A percentile compares a stretch with the other conserved stretches of the same genome.
Evolutionary conservation across 2,797 vertebrate species (phyloP).

Genomic region (Myoxocephalus aenaeus): DNA sequence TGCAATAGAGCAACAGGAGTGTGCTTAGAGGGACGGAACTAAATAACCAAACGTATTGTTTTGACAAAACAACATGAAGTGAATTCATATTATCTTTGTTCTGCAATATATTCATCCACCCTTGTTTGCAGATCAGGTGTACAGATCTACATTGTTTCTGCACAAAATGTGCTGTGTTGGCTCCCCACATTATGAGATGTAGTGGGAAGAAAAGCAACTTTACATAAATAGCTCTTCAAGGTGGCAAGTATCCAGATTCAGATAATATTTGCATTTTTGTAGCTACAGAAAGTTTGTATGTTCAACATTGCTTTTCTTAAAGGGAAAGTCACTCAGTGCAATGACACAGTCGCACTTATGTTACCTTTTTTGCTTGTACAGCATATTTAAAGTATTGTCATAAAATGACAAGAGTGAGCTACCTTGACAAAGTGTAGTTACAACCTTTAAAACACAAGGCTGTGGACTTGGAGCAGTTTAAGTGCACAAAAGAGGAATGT

Average conservation of each 20-base stretch:
- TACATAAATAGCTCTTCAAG: constrained; percentile 21
- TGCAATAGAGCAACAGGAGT: not conserved
- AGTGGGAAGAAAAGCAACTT: constrained; percentile 12
- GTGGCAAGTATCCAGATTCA: constrained; percentile 16
- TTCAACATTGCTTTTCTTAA: constrained; percentile 11
- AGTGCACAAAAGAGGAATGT: not conserved
- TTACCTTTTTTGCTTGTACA: not conserved
- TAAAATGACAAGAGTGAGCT: constrained; percentile 9
- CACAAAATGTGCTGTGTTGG: constrained; percentile 22
- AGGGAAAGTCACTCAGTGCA: not conserved
- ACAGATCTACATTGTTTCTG: constrained; percentile 28
- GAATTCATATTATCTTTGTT: constrained; percentile 4
- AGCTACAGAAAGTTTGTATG: not conserved
- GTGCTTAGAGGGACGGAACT: not conserved
- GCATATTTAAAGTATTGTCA: not conserved
- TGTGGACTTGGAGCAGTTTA: not conserved
- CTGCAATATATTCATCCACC: not conserved
- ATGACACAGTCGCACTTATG: not conserved
- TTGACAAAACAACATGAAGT: constrained; percentile 3
- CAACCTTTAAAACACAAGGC: constrained; percentile 25
- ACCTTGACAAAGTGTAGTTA: constrained; percentile 4
- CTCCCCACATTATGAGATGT: constrained; percentile 37
- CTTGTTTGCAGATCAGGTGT: constrained; percentile 24
- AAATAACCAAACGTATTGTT: not conserved
- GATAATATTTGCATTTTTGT: constrained; percentile 1